Evolutionary conservation across 2,113 vertebrate species (phyloP).

Genomic region (Dromaius novaehollandiae): DNA sequence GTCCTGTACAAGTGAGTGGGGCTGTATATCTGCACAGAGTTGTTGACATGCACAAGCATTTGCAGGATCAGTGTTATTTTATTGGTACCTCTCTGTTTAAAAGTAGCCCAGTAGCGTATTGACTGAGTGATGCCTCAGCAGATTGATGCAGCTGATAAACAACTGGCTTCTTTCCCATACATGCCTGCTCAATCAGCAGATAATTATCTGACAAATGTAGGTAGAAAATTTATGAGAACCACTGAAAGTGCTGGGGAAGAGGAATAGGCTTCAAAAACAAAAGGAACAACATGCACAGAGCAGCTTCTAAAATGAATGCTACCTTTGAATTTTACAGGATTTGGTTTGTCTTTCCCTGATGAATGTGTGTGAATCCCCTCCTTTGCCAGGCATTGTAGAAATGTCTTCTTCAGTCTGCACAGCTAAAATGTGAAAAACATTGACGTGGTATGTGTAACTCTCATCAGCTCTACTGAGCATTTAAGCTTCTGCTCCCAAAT

Average conservation of each 20-base stretch:
- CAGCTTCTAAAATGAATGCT: not conserved
- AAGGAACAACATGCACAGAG: not conserved
- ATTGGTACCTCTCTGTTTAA: not conserved
- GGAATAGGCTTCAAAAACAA: not conserved
- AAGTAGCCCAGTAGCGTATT: not conserved
- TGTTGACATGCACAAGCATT: not conserved
- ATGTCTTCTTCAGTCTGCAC: slow-evolving; percentile 83
- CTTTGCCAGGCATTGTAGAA: slow-evolving; percentile 81
- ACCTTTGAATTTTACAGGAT: not conserved
- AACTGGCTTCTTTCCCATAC: not conserved
- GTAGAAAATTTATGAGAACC: not conserved
- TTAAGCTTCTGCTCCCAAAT: not conserved
- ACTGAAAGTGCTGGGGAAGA: not conserved
- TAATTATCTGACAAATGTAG: not conserved
- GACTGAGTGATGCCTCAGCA: not conserved
- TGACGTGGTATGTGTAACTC: slow-evolving; percentile 76
- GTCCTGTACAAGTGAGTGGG: not conserved
- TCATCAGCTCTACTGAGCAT: not conserved
- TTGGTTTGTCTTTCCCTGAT: not conserved
- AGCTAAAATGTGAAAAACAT: slow-evolving; percentile 86
- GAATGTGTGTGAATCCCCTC: slow-evolving; percentile 72
- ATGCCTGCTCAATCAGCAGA: not conserved
- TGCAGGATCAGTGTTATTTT: not conserved
- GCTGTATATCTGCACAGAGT: not conserved
- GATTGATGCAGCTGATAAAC: not conserved